A percentile compares a stretch with the other conserved stretches of the same genome.
Conservation (phyloP, 2,797 vertebrate genomes). For the Microctenopoma lineatum region DNA sequence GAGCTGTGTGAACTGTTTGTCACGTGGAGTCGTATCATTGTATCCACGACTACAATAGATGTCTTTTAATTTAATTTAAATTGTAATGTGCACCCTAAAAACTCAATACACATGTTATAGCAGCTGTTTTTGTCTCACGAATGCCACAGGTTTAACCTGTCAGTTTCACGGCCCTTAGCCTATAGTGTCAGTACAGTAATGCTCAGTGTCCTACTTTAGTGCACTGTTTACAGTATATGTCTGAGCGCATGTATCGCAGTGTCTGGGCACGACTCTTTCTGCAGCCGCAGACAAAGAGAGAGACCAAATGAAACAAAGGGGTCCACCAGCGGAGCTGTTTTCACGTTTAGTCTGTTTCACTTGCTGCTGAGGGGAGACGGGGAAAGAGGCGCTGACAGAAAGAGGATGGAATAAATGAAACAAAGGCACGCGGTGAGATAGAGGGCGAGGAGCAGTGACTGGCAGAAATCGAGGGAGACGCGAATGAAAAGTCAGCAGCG, state of each 20-base stretch:
- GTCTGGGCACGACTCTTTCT: conserved; percentile 39
- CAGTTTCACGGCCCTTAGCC: conserved; percentile 45
- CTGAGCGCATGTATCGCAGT: conserved; percentile 1
- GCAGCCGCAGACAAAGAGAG: conserved; percentile 12
- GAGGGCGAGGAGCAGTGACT: conserved; percentile 8
- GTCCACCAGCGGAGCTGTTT: conserved; percentile 36
- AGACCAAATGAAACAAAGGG: conserved; percentile 25
- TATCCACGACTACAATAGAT: too few species aligned
- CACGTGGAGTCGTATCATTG: too few species aligned
- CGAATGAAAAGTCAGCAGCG: conserved; percentile 31
- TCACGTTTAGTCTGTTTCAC: conserved; percentile 23
- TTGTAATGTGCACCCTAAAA: too few species aligned
- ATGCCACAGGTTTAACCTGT: conserved; percentile 49
- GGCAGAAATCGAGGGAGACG: conserved; percentile 18
- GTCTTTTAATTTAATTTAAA: too few species aligned
- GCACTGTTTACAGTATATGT: conserved; percentile 9
- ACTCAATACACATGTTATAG: background rate
- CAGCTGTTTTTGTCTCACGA: background rate
- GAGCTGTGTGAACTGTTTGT: too few species aligned
- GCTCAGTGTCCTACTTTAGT: conserved; percentile 52
- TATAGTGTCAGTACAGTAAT: conserved; percentile 43
- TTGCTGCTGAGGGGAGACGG: conserved; percentile 2
- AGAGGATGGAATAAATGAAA: conserved; percentile 26
- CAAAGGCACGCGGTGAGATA: conserved; percentile 32
- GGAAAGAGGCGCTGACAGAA: conserved; percentile 14